Evolutionary conservation across 2,113 vertebrate species (phyloP), one percentile per base, ranked within the genome.

Genomic region (Saiga tatarica): DNA sequence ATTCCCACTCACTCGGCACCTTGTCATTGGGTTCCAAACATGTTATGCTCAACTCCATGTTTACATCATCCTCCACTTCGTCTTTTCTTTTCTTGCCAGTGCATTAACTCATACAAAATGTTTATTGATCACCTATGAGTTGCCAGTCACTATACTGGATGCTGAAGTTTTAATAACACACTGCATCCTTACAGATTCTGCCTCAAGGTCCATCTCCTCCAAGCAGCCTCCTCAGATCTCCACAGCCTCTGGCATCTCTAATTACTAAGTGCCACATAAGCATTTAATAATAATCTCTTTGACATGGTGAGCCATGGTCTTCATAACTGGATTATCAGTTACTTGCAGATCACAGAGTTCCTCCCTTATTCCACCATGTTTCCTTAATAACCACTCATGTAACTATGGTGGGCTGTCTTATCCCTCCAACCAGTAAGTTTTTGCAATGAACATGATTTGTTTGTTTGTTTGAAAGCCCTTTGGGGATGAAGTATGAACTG

Each of bases 61-160:
- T 82, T 50, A 36, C 3, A 5, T 23, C 9, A 7, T 26, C 5
- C 2, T 9, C 1, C 8, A 71, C 6, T 60, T 62, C 1, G 0
- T 19, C 10, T 55, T 50, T 57, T 62, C 57, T 92, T 81, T 42
- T 78, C 62, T 71, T 97, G 59, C 45, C 0, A 11, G 53, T 19
- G 9, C 23, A 67, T 53, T 52, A 9, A 84, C 67, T 84, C 84
- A 42, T 33, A 47, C 1, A 64, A 93, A 90, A 53, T 71, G 7
- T 25, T 0, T 60, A 14, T 5, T n/a, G 39, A 53, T 47, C 47
- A 59, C 52, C 55, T 50, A 2, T 62, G 89, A 90, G 50, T n/a
- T 95, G 19, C 45, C 28, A 36, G 30, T 53, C 45, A 90, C 39
- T 55, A 8, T 42, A 42, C 33, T 60, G 52, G 30, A 59, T 78